phyloP scores from a whole-genome alignment of 2,113 vertebrate species.

The Edolisoma coerulescens region DNA sequence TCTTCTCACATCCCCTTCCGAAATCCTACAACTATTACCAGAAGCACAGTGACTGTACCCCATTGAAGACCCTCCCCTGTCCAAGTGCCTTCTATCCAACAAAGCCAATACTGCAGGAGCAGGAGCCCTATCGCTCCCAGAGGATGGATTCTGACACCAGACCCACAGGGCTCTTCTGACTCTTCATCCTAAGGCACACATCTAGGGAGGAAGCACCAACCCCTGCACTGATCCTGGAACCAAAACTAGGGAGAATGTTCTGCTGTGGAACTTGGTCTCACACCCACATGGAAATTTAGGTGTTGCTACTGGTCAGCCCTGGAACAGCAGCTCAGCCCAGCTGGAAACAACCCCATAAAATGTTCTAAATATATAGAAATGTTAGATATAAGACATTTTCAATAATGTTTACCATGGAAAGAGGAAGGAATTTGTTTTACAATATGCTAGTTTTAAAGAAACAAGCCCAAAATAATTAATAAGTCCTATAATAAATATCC shows the following conservation, averaged over 20 bases:
- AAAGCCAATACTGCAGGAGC: not conserved
- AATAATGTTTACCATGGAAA: not conserved
- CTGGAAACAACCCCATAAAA: not conserved
- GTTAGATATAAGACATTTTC: not conserved
- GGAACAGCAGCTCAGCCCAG: not conserved
- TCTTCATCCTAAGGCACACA: not conserved
- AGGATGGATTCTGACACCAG: not conserved
- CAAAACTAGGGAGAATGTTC: not conserved
- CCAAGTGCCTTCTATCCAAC: not conserved
- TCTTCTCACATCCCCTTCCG: not conserved
- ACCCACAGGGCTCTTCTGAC: not conserved
- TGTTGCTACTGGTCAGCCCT: not conserved
- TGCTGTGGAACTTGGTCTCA: not conserved
- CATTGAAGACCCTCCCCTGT: not conserved
- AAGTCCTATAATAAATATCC: not conserved
- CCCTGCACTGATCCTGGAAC: not conserved
- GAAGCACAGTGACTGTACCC: not conserved
- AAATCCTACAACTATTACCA: not conserved
- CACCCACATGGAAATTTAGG: not conserved
- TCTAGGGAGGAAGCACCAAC: not conserved
- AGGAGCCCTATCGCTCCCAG: fast-evolving
- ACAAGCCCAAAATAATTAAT: not conserved
- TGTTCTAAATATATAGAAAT: not conserved
- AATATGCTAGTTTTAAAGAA: not conserved
- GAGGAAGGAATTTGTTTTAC: not conserved